phyloP scores from a whole-genome alignment of 2,888 invertebrate genomes.

The Caenorhabditis japonica region DNA sequence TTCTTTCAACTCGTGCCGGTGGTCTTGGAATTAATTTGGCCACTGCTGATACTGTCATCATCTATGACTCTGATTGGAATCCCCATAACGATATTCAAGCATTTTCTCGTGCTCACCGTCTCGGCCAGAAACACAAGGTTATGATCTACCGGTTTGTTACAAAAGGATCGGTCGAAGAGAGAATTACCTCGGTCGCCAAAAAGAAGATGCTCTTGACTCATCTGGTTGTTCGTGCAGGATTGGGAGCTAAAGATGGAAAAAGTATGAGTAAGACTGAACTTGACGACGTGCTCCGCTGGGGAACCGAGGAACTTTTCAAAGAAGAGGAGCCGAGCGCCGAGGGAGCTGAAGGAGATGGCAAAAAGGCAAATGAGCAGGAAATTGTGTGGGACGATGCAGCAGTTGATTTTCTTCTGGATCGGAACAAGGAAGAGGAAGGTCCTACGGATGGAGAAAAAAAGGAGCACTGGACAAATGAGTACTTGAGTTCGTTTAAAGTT shows the following conservation, averaged over 20 bases:
- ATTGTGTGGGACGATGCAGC: conserved; percentile 89
- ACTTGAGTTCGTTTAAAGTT: conserved; percentile 88
- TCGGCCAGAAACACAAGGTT: conserved; percentile 97
- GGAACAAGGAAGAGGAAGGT: conserved; percentile 79
- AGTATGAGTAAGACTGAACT: conserved; percentile 96
- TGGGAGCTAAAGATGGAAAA: conserved; percentile 82
- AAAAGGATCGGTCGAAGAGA: conserved; percentile 96
- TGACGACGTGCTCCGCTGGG: conserved; percentile 95
- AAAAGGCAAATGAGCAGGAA: conserved; percentile 91
- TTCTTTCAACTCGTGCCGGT: conserved; percentile 95
- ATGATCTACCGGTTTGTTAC: conserved; percentile 92
- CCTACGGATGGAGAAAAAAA: conserved; percentile 66
- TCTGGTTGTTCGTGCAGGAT: conserved; percentile 92
- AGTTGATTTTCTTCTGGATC: conserved; percentile 90
- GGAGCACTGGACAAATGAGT: conserved; percentile 97
- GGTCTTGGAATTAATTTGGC: conserved; percentile 98
- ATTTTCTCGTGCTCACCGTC: conserved; percentile 98
- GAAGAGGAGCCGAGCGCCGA: conserved; percentile 88
- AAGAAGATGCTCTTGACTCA: conserved; percentile 99
- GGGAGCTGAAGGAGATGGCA: conserved; percentile 78
- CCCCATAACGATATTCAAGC: conserved; percentile 89
- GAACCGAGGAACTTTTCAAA: conserved; percentile 98
- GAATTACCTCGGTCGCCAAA: conserved; percentile 95
- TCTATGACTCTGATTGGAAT: conserved; percentile 99
- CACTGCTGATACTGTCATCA: conserved; percentile 98